Evolutionary conservation across 2,113 vertebrate species (phyloP).

Genomic region (Callaeas wilsoni): DNA sequence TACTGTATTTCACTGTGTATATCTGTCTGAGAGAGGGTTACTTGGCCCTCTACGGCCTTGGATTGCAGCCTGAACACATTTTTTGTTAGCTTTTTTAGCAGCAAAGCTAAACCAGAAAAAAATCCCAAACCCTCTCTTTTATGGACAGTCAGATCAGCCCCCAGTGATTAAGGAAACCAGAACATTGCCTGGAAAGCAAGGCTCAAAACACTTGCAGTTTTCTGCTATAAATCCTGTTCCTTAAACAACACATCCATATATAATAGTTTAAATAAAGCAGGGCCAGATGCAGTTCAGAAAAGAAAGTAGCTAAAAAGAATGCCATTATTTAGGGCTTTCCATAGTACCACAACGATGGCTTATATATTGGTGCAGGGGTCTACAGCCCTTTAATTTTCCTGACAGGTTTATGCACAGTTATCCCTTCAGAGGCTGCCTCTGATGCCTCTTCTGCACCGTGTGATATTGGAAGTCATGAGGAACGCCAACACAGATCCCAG

Average conservation of each 20-base stretch:
- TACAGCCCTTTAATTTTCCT: slow-evolving; percentile 36
- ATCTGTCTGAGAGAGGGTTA: background rate
- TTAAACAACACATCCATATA: slow-evolving; percentile 47
- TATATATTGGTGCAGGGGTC: background rate
- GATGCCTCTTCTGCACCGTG: background rate
- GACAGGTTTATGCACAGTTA: slow-evolving; percentile 34
- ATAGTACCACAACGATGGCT: background rate
- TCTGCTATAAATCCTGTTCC: slow-evolving; percentile 41
- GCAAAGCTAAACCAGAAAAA: slow-evolving; percentile 1
- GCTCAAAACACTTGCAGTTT: slow-evolving; percentile 21
- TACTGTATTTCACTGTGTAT: background rate
- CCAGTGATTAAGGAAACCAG: slow-evolving; percentile 38
- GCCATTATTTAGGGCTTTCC: slow-evolving; percentile 10
- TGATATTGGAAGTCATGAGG: background rate
- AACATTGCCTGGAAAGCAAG: slow-evolving; percentile 28
- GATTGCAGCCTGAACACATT: background rate
- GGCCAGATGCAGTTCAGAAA: slow-evolving; percentile 37
- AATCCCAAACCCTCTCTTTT: background rate
- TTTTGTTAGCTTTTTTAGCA: background rate
- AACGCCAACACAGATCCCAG: background rate
- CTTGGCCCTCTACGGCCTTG: background rate
- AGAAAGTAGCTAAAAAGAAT: slow-evolving; percentile 16
- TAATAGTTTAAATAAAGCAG: slow-evolving; percentile 41
- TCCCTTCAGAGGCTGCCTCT: background rate
- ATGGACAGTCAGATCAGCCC: background rate